Evolutionary conservation across 1,140 invertebrate genomes (phyloP), one percentile per base, ranked within the genome.

Genomic region (Eciton burchellii): DNA sequence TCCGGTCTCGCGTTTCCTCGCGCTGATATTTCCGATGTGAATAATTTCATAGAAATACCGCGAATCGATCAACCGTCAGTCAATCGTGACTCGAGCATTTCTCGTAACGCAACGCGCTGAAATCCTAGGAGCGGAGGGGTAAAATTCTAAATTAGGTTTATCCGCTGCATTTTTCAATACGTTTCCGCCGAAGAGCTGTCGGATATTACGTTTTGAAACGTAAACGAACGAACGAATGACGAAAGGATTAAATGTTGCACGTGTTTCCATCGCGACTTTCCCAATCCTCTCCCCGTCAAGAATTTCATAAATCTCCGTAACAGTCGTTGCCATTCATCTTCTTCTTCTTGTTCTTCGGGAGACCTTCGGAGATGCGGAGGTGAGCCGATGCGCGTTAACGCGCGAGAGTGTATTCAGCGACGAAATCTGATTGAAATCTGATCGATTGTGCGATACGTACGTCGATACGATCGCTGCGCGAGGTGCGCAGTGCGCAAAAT

Each of bases 401-500:
- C 35, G 14, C 24, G 41, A 43, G 19, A 19, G 45, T 52, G 52
- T 54, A 66, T 24, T 76, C 60, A 24, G 8, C n/a, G 14, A 65
- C 21, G 43, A 12, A n/a, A 26, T 26, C 6, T n/a, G n/a, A 70
- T 14, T 41, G 26, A 21, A 47, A 63, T 49, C 45, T 65, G 35
- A 66, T 66, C 62, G 21, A 68, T 77, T 52, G 41, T 12, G 14
- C 26, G 41, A 41, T 21, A n/a, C 5, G 26, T 35, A 60, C 26
- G 26, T 35, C 24, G 70, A 59, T 41, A 56, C 0, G 14, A 14
- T 47, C 24, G 29, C 35, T 35, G 21, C 6, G 21, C 54, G 35
- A 66, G 54, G 29, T 56, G 6, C n/a, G 29, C 35, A 77, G 11
- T 52, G 45, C 60, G 60, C 73, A 54, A 77, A 77, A 77, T 14